phyloP scores from a whole-genome alignment of 2,113 vertebrate species.

The Epinephelus moara region DNA sequence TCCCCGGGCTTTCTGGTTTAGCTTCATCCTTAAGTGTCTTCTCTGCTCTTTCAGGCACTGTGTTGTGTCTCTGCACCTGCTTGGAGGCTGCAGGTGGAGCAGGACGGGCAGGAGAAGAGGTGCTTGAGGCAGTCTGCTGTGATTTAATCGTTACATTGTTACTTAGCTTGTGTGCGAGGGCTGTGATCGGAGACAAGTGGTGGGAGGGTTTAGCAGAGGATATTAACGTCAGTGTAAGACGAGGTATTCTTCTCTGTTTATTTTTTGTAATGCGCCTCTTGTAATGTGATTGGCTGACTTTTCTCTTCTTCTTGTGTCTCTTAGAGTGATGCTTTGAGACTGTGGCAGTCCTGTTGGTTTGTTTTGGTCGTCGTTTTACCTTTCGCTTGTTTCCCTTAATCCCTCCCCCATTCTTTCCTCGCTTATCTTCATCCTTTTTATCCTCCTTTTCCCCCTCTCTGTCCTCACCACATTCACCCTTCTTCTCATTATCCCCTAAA shows the following conservation, averaged over 20 bases:
- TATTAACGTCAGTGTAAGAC: slow-evolving; percentile 65
- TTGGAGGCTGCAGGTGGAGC: slow-evolving; percentile 6
- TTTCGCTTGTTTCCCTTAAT: slow-evolving; percentile 50
- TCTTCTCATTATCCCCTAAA: slow-evolving; percentile 9
- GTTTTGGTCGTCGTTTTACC: slow-evolving; percentile 37
- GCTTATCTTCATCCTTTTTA: neutral
- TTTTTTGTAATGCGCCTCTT: slow-evolving; percentile 21
- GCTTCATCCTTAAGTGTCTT: neutral
- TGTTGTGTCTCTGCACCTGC: slow-evolving; percentile 8
- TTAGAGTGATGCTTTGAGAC: slow-evolving; percentile 25
- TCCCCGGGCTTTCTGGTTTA: neutral
- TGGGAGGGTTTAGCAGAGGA: slow-evolving; percentile 61
- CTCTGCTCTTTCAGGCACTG: slow-evolving; percentile 7
- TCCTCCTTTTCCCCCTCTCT: neutral
- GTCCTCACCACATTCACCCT: slow-evolving; percentile 32
- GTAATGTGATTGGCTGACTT: slow-evolving; percentile 20
- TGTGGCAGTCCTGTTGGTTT: neutral
- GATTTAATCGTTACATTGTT: neutral
- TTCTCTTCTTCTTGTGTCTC: slow-evolving; percentile 60
- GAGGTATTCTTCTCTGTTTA: slow-evolving; percentile 66
- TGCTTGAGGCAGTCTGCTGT: slow-evolving; percentile 6
- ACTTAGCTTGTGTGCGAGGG: slow-evolving; percentile 64
- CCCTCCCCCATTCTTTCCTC: slow-evolving; percentile 34
- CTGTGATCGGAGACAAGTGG: slow-evolving; percentile 59
- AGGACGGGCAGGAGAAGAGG: neutral